These are phyloP conservation scores for Pangasius djambal DNA, from an alignment of 2,797 vertebrate genomes.

Conservation along the genomic window DNA sequence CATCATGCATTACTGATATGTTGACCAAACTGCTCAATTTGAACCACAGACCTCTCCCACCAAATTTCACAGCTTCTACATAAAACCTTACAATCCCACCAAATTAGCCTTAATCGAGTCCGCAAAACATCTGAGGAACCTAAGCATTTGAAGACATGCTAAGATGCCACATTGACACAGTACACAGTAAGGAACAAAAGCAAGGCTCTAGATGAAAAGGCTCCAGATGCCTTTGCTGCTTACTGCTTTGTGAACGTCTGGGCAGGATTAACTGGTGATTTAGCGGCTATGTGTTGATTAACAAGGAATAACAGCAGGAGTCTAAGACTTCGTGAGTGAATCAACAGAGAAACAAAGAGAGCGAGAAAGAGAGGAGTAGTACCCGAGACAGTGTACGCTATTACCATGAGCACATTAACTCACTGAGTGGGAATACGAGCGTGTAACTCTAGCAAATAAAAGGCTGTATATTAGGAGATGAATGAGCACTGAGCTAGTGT, in stretches of 20 bases:
- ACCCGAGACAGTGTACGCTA: not conserved
- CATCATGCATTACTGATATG: not conserved
- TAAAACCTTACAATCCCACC: not conserved
- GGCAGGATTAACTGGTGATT: conserved; percentile 27
- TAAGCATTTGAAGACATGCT: conserved; percentile 18
- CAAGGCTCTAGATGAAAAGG: not conserved
- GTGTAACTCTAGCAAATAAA: conserved; percentile 48
- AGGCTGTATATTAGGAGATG: not conserved
- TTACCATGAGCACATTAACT: not conserved
- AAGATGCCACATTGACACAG: not conserved
- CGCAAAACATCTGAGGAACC: not conserved
- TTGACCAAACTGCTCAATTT: not conserved
- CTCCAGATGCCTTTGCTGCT: not conserved
- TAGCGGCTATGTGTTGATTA: conserved; percentile 12
- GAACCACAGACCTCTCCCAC: not conserved
- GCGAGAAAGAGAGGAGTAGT: not conserved
- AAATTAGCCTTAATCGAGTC: not conserved
- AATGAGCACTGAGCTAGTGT: not conserved
- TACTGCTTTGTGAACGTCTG: conserved; percentile 19
- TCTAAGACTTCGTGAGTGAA: not conserved
- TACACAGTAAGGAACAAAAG: conserved; percentile 19
- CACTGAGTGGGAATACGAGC: not conserved
- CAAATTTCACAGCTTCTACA: not conserved
- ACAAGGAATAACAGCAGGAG: conserved; percentile 22
- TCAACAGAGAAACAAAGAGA: not conserved